phyloP scores from a whole-genome alignment of 2,797 vertebrate genomes.

The Acanthurus lineatus region DNA sequence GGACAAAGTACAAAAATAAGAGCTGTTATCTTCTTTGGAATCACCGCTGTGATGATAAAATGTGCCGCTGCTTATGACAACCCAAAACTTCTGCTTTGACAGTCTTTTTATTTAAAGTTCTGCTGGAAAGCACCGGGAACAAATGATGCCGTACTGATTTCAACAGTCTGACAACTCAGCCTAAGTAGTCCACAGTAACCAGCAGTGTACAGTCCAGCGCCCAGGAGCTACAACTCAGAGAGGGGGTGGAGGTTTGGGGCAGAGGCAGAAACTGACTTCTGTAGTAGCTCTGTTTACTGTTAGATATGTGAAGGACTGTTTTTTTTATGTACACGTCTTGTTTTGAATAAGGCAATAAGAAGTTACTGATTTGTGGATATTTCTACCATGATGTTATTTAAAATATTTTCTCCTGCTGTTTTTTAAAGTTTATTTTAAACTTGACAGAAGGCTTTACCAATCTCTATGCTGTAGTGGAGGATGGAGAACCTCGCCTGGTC shows the following conservation, averaged over 20 bases:
- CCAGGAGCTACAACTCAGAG: conserved; percentile 20
- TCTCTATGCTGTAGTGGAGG: background rate
- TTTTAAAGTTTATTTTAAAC: background rate
- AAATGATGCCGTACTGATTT: conserved; percentile 56
- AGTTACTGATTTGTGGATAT: background rate
- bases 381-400: background rate
- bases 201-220: conserved; percentile 25
- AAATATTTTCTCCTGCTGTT: background rate
- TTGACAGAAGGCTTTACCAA: background rate
- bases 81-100: conserved; percentile 16
- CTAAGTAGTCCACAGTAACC: conserved; percentile 42
- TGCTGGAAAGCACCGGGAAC: conserved; percentile 16
- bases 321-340: background rate
- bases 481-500: conserved; percentile 22
- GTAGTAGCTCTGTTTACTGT: background rate
- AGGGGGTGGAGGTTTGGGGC: conserved; percentile 11
- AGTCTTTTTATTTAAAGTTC: conserved; percentile 20
- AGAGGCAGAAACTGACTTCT: conserved; percentile 24
- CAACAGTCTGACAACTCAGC: conserved; percentile 67
- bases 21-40: background rate
- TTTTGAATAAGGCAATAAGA: background rate
- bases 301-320: too few relatives aligned
- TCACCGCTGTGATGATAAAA: background rate
- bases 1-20: background rate
- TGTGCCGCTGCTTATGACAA: background rate